These are phyloP conservation scores for Harpagifer antarcticus DNA, from an alignment of 2,797 vertebrate genomes.

Conservation along the genomic window DNA sequence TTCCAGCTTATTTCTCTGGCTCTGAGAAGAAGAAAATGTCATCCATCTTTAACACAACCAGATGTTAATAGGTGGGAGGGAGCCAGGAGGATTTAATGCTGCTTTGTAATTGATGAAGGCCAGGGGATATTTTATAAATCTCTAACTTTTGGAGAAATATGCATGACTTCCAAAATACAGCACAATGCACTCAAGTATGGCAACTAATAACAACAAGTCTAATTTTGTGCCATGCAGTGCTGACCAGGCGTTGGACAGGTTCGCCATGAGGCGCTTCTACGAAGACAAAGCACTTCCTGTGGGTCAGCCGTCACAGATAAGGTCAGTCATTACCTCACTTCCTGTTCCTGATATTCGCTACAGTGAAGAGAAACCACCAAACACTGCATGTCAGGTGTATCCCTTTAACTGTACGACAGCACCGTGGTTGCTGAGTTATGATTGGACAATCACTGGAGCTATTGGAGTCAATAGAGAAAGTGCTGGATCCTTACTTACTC, in stretches of 20 bases:
- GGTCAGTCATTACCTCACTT: constrained; percentile 83
- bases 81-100: constrained; percentile 42
- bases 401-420: too few species aligned
- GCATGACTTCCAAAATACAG: constrained; percentile 16
- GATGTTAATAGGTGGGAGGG: constrained; percentile 58
- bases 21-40: constrained; percentile 41
- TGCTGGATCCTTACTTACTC: too few species aligned
- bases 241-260: constrained; percentile 95
- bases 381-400: too few species aligned
- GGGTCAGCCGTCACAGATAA: constrained; percentile 94
- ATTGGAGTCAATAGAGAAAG: too few species aligned
- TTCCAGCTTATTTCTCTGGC: constrained; percentile 59
- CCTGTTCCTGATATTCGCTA: constrained; percentile 6
- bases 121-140: constrained; percentile 21
- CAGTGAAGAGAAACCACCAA: too few species aligned
- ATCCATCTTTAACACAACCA: constrained; percentile 60
- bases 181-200: not conserved
- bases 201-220: constrained; percentile 1
- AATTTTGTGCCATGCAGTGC: constrained; percentile 80
- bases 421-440: too few species aligned
- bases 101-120: constrained; percentile 27
- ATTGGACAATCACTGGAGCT: not conserved
- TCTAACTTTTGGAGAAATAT: not conserved
- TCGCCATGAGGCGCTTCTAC: constrained; percentile 97
- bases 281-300: constrained; percentile 96